Conservation (phyloP, 2,113 vertebrate genomes). For the Grus americana region DNA sequence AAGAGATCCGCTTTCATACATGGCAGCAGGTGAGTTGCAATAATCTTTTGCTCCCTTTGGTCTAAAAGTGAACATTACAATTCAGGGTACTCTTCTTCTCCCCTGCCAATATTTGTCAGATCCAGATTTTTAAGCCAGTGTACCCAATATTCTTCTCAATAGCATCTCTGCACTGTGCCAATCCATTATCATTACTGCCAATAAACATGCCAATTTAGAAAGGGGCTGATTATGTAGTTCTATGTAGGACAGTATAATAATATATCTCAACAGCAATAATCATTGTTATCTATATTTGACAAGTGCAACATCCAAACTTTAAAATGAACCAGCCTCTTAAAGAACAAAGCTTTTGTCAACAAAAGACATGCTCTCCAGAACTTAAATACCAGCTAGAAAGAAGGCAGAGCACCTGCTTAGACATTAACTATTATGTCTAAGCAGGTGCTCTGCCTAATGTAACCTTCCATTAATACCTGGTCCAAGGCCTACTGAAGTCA, state of each 20-base stretch:
- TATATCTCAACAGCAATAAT: background rate
- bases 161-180: background rate
- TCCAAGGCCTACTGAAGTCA: background rate
- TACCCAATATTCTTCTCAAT: background rate
- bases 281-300: background rate
- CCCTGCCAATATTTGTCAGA: background rate
- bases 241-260: background rate
- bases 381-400: background rate
- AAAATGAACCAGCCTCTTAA: slow-evolving; percentile 1
- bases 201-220: slow-evolving; percentile 9
- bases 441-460: background rate
- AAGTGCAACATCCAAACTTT: background rate
- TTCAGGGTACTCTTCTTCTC: background rate
- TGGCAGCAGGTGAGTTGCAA: background rate
- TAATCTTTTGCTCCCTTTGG: background rate
- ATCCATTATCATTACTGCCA: background rate
- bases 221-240: background rate
- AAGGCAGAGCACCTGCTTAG: background rate
- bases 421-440: background rate
- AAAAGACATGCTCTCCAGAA: background rate
- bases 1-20: background rate
- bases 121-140: background rate
- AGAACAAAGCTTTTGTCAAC: background rate
- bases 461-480: background rate
- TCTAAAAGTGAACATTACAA: background rate